Evolutionary conservation across 2,888 invertebrate genomes (phyloP).

Genomic region (Cactoblastis cactorum): DNA sequence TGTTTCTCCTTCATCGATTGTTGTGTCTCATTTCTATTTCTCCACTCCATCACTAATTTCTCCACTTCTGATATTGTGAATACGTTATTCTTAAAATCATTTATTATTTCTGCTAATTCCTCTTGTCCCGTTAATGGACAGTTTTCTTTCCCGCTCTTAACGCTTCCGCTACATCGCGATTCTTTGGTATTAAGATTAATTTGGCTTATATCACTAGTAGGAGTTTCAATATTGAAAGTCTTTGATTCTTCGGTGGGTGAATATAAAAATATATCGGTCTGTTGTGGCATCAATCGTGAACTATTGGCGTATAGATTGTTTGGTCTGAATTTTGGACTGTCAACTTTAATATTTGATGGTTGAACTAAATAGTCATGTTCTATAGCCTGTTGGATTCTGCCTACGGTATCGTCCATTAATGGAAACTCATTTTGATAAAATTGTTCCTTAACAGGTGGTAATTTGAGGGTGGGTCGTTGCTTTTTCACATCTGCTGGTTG

Average conservation of each 20-base stretch:
- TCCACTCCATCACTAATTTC: conserved; percentile 91
- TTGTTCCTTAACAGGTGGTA: conserved; percentile 67
- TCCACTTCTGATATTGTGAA: conserved; percentile 92
- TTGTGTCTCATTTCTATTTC: conserved; percentile 91
- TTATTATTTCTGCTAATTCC: conserved; percentile 91
- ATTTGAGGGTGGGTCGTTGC: conserved; percentile 65
- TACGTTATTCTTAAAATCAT: conserved; percentile 93
- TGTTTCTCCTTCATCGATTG: conserved; percentile 92
- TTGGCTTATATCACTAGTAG: conserved; percentile 74
- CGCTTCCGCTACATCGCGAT: conserved; percentile 55
- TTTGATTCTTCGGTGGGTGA: conserved; percentile 75
- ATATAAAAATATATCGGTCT: conserved; percentile 65
- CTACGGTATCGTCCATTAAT: conserved; percentile 47
- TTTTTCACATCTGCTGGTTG: conserved; percentile 49
- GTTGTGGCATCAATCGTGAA: conserved; percentile 63
- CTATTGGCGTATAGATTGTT: conserved; percentile 71
- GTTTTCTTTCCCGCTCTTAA: conserved; percentile 65
- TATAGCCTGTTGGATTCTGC: conserved; percentile 70
- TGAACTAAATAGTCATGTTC: conserved; percentile 81
- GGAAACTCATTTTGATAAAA: conserved; percentile 73
- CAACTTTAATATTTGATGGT: conserved; percentile 81
- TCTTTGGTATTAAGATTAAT: conserved; percentile 69
- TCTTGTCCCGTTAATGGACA: conserved; percentile 80
- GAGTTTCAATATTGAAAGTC: conserved; percentile 67
- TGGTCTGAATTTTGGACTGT: conserved; percentile 69